phyloP scores from a whole-genome alignment of 53 echinoderm and acorn worm species.

The Holothuria leucospilota region DNA sequence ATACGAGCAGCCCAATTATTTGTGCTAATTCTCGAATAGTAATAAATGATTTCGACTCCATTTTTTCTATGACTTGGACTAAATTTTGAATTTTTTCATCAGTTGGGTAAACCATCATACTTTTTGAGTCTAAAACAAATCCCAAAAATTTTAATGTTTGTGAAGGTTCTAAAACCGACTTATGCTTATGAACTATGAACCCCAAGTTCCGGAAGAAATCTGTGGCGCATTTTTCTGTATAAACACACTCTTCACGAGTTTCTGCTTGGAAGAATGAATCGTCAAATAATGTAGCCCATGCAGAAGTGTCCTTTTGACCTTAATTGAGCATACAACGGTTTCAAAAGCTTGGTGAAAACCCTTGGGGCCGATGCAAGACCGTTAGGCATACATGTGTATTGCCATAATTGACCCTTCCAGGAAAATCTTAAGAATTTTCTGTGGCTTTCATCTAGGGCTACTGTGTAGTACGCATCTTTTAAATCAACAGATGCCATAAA shows the following conservation, averaged over 20 bases:
- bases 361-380: slow-evolving; percentile 53
- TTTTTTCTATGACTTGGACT: not conserved
- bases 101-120: slow-evolving; percentile 42
- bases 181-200: slow-evolving; percentile 35
- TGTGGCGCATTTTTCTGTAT: too few species aligned
- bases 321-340: slow-evolving; percentile 44
- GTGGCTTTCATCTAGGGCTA: slow-evolving; percentile 7
- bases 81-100: too few species aligned
- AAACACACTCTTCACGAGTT: slow-evolving; percentile 18
- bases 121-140: slow-evolving; percentile 32
- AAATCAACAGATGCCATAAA: slow-evolving; percentile 56
- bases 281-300: slow-evolving; percentile 56
- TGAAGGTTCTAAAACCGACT: slow-evolving; percentile 32
- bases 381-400: slow-evolving; percentile 60
- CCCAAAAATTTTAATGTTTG: slow-evolving; percentile 26
- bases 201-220: slow-evolving; percentile 15
- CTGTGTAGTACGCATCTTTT: slow-evolving; percentile 66
- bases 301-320: slow-evolving; percentile 17
- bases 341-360: slow-evolving; percentile 55
- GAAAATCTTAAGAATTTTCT: slow-evolving; percentile 43
- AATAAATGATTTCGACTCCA: not conserved
- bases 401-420: slow-evolving; percentile 28
- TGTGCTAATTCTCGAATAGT: not conserved
- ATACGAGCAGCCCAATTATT: not conserved
- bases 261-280: slow-evolving; percentile 35